phyloP scores from a whole-genome alignment of 1,140 invertebrate species.

The Heterodera carotae region DNA sequence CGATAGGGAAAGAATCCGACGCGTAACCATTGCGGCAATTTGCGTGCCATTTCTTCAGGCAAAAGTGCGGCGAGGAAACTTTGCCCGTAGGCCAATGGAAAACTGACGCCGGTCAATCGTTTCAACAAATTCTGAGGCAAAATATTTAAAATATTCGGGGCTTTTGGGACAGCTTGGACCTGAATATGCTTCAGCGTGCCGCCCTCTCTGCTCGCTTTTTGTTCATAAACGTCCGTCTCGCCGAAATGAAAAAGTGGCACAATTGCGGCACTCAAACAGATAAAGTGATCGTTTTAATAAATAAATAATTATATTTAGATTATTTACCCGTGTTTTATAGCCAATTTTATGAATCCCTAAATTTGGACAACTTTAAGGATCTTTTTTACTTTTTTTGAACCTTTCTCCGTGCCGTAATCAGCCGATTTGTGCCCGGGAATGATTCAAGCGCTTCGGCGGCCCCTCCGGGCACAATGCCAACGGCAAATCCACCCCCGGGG shows the following conservation, averaged over 20 bases:
- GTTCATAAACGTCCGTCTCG: conserved; percentile 66
- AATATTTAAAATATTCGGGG: no score
- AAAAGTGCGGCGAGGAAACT: conserved; percentile 15
- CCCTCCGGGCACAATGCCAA: conserved; percentile 58
- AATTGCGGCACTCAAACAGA: conserved; percentile 70
- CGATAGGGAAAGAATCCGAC: conserved; percentile 21
- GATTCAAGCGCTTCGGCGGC: conserved; percentile 67
- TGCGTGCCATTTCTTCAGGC: not conserved
- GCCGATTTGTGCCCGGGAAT: conserved; percentile 71
- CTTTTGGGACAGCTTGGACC: no score
- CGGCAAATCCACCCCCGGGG: conserved; percentile 32
- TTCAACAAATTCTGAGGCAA: conserved; percentile 25
- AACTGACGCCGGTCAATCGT: conserved; percentile 4
- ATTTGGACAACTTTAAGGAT: not conserved
- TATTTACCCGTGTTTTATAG: conserved; percentile 29
- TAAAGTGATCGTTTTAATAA: no score
- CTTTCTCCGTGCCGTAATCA: conserved; percentile 74
- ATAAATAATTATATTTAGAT: conserved; percentile 59
- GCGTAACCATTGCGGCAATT: conserved; percentile 12
- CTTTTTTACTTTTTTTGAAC: conserved; percentile 58
- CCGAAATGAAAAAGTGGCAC: conserved; percentile 68
- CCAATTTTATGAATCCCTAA: conserved; percentile 24
- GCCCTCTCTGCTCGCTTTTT: conserved; percentile 45
- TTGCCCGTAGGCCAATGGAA: conserved; percentile 22
- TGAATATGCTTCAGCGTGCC: conserved; percentile 8